phyloP scores from a whole-genome alignment of 2,888 invertebrate species.

The Raillietiella orientalis region DNA sequence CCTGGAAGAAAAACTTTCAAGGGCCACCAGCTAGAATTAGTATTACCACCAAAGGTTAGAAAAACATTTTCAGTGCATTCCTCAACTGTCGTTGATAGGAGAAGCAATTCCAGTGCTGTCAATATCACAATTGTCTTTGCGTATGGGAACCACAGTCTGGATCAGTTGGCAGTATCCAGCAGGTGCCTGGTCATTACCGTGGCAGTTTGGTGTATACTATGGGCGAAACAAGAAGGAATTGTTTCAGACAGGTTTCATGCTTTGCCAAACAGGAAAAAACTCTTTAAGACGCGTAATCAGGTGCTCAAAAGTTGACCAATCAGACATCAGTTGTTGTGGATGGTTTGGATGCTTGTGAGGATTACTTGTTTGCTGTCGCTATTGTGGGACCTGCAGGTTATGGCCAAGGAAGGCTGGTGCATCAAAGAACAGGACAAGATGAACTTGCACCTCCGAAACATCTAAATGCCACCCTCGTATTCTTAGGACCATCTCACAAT shows the following conservation, averaged over 20 bases:
- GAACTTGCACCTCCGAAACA: too few species aligned
- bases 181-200: slow-evolving; percentile 19
- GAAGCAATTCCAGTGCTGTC: slow-evolving; percentile 7
- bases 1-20: slow-evolving; percentile 6
- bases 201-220: slow-evolving; percentile 37
- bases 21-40: slow-evolving; percentile 15
- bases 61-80: too few species aligned
- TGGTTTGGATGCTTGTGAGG: slow-evolving; percentile 33
- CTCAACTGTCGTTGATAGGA: slow-evolving; percentile 12
- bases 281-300: slow-evolving; percentile 1
- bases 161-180: slow-evolving; percentile 29
- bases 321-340: slow-evolving; percentile 21
- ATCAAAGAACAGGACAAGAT: too few species aligned
- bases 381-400: slow-evolving; percentile 24
- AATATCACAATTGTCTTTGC: slow-evolving; percentile 17
- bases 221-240: slow-evolving; percentile 22
- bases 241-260: slow-evolving; percentile 17
- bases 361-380: slow-evolving; percentile 34
- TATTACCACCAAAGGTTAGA: slow-evolving; percentile 14
- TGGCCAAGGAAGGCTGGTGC: too few species aligned
- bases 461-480: too few species aligned
- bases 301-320: slow-evolving; percentile 12
- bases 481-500: too few species aligned
- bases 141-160: slow-evolving; percentile 15
- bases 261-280: too few species aligned